Percentiles rank a stretch among this genome's conserved stretches.
Evolutionary conservation across 2,888 invertebrate species (phyloP).

Genomic region (Dryobota labecula): DNA sequence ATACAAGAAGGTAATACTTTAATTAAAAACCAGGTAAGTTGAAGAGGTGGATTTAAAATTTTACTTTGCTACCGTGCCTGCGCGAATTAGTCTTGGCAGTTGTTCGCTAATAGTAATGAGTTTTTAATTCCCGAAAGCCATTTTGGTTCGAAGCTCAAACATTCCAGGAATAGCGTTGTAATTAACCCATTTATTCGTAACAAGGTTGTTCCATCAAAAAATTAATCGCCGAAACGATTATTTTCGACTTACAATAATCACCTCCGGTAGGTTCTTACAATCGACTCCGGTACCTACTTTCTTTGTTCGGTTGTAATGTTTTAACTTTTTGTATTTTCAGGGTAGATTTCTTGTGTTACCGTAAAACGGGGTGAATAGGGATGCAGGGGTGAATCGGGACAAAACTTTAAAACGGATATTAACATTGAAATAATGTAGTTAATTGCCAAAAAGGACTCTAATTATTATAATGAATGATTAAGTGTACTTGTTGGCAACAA

Average conservation of each 20-base stretch:
- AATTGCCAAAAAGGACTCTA: too few species aligned
- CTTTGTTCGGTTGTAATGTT: slow-evolving; percentile 26
- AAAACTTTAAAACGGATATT: too few species aligned
- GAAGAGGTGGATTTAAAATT: slow-evolving; percentile 66
- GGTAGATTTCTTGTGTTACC: background rate
- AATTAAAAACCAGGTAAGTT: slow-evolving; percentile 63
- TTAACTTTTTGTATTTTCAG: slow-evolving; percentile 14
- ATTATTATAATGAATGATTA: too few species aligned
- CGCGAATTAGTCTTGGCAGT: slow-evolving; percentile 67
- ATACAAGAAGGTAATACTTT: slow-evolving; percentile 36
- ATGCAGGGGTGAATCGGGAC: too few species aligned
- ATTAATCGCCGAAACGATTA: slow-evolving; percentile 54
- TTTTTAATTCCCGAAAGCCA: slow-evolving; percentile 74
- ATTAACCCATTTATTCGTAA: slow-evolving; percentile 68
- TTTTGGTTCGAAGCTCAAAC: slow-evolving; percentile 66
- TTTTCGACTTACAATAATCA: slow-evolving; percentile 52
- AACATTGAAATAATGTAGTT: too few species aligned
- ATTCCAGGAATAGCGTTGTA: slow-evolving; percentile 61
- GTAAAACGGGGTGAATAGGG: too few species aligned
- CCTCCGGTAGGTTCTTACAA: too few species aligned
- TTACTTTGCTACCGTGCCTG: slow-evolving; percentile 43
- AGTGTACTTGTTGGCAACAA: too few species aligned
- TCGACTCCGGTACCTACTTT: too few species aligned
- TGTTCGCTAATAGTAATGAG: slow-evolving; percentile 73
- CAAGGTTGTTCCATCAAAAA: slow-evolving; percentile 55